phyloP scores from a whole-genome alignment of 2,113 vertebrate species.

The Zosterops lateralis region DNA sequence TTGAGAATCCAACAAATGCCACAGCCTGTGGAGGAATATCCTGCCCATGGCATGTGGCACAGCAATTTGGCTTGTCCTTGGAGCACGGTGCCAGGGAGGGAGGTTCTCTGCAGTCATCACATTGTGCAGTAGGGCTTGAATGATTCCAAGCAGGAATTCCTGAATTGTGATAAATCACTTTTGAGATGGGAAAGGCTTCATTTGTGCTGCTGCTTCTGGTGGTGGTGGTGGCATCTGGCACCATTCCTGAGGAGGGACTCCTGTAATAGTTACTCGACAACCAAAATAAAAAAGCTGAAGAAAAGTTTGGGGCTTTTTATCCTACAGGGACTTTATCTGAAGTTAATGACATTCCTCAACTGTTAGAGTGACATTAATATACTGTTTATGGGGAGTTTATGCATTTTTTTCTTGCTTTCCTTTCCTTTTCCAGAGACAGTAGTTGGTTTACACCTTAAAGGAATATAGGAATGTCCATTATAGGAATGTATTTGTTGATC shows the following conservation, averaged over 20 bases:
- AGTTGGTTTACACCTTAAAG: not conserved
- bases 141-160: not conserved
- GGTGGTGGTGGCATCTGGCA: not conserved
- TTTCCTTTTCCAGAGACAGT: not conserved
- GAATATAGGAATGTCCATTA: not conserved
- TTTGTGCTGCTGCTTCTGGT: not conserved
- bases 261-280: not conserved
- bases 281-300: not conserved
- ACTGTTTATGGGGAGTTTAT: not conserved
- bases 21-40: not conserved
- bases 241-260: rapidly evolving
- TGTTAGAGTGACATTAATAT: not conserved
- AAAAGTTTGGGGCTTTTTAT: not conserved
- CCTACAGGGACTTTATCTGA: not conserved
- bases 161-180: not conserved
- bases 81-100: not conserved
- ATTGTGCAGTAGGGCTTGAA: not conserved
- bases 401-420: not conserved
- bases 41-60: not conserved
- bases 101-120: not conserved
- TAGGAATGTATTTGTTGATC: not conserved
- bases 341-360: not conserved
- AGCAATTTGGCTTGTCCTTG: not conserved
- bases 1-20: not conserved
- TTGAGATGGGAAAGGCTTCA: not conserved